phyloP scores from a whole-genome alignment of 2,113 vertebrate genomes.

The Tamias sibiricus region DNA sequence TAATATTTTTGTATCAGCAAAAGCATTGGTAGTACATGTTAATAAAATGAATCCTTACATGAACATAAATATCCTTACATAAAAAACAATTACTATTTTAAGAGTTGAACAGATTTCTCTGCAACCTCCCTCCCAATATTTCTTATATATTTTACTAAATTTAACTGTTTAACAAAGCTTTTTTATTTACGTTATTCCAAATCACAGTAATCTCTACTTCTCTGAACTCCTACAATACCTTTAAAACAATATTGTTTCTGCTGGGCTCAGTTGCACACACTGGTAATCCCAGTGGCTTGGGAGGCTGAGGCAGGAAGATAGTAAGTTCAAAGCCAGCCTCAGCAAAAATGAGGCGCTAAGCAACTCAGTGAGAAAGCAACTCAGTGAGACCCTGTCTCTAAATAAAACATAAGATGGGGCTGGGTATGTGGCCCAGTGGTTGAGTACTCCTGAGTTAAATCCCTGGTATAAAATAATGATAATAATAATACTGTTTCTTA shows the following conservation, averaged over 20 bases:
- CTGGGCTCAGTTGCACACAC: too few species aligned
- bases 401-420: too few species aligned
- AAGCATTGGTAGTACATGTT: neutral
- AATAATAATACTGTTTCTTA: neutral
- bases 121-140: neutral
- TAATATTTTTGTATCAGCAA: neutral
- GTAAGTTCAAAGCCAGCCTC: too few species aligned
- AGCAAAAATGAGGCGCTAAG: too few species aligned
- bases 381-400: too few species aligned
- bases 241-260: constrained; percentile 11
- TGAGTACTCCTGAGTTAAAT: too few species aligned
- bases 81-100: constrained; percentile 9
- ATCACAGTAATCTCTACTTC: constrained; percentile 29
- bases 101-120: constrained; percentile 1
- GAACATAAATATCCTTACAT: too few species aligned
- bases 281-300: too few species aligned
- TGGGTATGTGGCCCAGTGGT: too few species aligned
- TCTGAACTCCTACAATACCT: neutral
- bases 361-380: too few species aligned
- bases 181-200: constrained; percentile 50
- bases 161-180: neutral
- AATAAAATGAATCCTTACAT: neutral
- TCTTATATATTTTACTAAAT: neutral
- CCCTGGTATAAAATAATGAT: too few species aligned
- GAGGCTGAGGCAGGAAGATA: too few species aligned